Base-by-base conservation (phyloP, 2,888 invertebrate genomes). In the Agonum fuliginosum region DNA sequence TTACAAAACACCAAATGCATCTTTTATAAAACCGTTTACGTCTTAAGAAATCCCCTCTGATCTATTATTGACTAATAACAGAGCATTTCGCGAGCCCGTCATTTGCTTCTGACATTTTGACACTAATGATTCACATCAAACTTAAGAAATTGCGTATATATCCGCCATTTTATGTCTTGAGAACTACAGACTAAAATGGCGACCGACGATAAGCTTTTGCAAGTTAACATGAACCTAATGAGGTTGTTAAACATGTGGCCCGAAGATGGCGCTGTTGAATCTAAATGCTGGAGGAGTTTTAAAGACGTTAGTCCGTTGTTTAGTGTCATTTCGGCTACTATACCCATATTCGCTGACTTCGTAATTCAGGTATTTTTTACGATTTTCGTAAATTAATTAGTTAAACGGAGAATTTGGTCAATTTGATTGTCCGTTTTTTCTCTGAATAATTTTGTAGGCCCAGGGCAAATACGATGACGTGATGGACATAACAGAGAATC, bases 201-300 rank as follows among this genome's bases (percentile, higher is more conserved):
- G 10, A 67, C 67, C 0, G 43, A 48, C 30, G 34, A 30, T 12
- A 34, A 48, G 20, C 20, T 75, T 4, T 14, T 75, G 14, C 30
- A 67, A 75, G 75, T 75, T 17, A 75, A 75, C 22, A 75, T 75
- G 3, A 67, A 75, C 12, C 14, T 75, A 3, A 75, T 75, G 75
- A 19, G 75, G 14, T 22, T 67, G 12, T 20, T 75, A 8, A 75
- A 75, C 34, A 48, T 75, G 75, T 75, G 75, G 75, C 75, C 75
- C 3, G 8, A 14, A 1, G 67, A 75, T 17, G 30, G 46, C 5
- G 30, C 37, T 4, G 37, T 65, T 3, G 75, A 75, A 48, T 30
- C 75, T 19, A 67, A 75, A 67, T 67, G 5, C 12, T 75, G 75
- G 75, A 48, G 75, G 1, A 67, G 48, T 10, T 75, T 75, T 51